phyloP scores from a whole-genome alignment of 2,113 vertebrate species.

The Uria lomvia region DNA sequence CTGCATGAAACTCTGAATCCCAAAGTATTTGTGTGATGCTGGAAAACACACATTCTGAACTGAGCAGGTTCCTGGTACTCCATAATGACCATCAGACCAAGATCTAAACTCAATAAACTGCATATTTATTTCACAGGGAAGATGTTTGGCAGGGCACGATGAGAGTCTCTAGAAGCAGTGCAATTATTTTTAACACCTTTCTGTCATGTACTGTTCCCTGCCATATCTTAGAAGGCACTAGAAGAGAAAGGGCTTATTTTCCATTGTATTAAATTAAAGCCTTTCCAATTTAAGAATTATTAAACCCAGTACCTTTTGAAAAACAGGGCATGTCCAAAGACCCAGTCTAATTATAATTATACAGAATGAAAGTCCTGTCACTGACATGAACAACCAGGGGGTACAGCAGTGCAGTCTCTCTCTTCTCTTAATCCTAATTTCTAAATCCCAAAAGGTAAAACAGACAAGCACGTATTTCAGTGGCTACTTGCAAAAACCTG shows the following conservation, averaged over 20 bases:
- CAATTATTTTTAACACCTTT: not conserved
- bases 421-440: not conserved
- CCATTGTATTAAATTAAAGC: not conserved
- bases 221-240: not conserved
- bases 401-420: not conserved
- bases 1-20: not conserved
- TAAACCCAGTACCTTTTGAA: not conserved
- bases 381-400: not conserved
- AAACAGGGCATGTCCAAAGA: not conserved
- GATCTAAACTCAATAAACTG: not conserved
- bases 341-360: not conserved
- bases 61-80: not conserved
- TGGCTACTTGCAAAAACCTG: not conserved
- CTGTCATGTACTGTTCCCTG: not conserved
- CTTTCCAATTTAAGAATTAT: not conserved
- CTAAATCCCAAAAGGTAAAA: not conserved
- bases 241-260: not conserved
- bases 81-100: not conserved
- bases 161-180: not conserved
- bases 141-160: not conserved
- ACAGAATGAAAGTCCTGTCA: not conserved
- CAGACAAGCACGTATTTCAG: not conserved
- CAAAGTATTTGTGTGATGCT: not conserved
- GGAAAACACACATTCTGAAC: not conserved
- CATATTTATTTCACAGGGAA: not conserved